Base-by-base conservation (phyloP, 2,113 vertebrate species). In the Canis aureus region DNA sequence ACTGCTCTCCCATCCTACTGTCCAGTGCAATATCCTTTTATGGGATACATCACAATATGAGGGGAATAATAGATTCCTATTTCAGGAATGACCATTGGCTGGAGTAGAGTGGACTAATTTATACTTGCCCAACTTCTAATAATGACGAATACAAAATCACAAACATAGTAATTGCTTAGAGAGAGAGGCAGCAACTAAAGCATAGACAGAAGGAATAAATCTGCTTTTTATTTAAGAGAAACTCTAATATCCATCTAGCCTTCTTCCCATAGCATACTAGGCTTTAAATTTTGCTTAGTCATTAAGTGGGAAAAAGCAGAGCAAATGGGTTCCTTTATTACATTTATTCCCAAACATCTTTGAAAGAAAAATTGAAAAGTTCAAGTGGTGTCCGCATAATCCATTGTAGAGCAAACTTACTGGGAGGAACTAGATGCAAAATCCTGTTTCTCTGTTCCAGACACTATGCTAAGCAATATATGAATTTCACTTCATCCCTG, bases 61-160 rank as follows among this genome's bases (percentile, higher is more conserved):
- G 27, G 23, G 86, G 43, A 94, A 60, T 88, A 81, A 91, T 8
- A 90, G 12, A 97, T 76, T 79, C 55, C 17, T 78, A 17, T 49
- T 80, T 49, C 57, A 85, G 62, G 25, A 95, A 90, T 53, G 29
- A 92, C 8, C 51, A 95, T 51, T 84, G 74, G 51, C 16, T 89
- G 83, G 29, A 10, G 15, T 92, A 10, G 19, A 1, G 17, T 59
- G 5, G 16, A 55, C 16, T 69, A 85, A 92, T 91, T 93, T 55
- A 57, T 80, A 87, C 35, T 94, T 80, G 15, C 16, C 22, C 32
- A 38, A 9, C 10, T 96, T 90, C 49, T 90, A 89, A 86, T 7
- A 43, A 49, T 83, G 35, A 83, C 11, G 95, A 89, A 51, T 49
- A 88, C n/a, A 96, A 95, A 95, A 88, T 82, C 12, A 64, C 62